Conservation (phyloP, 2,113 vertebrate genomes). For the Zosterops borbonicus region DNA sequence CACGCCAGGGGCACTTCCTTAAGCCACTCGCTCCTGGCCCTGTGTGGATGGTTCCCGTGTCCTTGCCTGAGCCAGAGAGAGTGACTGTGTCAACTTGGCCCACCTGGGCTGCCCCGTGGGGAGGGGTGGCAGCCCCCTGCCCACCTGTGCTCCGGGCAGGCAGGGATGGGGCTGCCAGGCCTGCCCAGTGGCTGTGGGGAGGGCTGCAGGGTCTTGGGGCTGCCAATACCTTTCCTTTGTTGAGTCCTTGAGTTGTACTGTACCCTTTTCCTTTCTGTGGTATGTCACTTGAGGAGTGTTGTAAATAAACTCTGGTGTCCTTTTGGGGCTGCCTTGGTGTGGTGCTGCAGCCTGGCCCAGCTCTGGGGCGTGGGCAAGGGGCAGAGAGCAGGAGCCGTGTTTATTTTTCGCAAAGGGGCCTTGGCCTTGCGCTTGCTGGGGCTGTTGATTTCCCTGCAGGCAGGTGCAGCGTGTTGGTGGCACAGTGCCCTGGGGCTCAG, state of each 20-base stretch:
- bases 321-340: conserved; percentile 55
- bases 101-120: background rate
- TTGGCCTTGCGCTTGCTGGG: background rate
- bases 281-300: conserved; percentile 71
- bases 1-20: accelerated
- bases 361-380: background rate
- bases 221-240: conserved; percentile 41
- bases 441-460: background rate
- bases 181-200: background rate
- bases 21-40: accelerated
- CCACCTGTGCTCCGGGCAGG: accelerated
- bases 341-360: background rate
- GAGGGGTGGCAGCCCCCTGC: background rate
- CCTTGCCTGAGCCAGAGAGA: background rate
- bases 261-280: conserved; percentile 25
- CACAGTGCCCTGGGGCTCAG: background rate
- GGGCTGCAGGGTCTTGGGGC: background rate
- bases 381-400: background rate
- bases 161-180: background rate
- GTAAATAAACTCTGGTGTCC: conserved; percentile 73
- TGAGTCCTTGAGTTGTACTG: conserved; percentile 27
- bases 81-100: background rate
- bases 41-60: background rate
- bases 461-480: background rate
- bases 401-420: background rate